Percentiles rank a stretch among this genome's conserved stretches.
Evolutionary conservation across 1,140 invertebrate species (phyloP).

Genomic region (Drosophila kurseongensis): DNA sequence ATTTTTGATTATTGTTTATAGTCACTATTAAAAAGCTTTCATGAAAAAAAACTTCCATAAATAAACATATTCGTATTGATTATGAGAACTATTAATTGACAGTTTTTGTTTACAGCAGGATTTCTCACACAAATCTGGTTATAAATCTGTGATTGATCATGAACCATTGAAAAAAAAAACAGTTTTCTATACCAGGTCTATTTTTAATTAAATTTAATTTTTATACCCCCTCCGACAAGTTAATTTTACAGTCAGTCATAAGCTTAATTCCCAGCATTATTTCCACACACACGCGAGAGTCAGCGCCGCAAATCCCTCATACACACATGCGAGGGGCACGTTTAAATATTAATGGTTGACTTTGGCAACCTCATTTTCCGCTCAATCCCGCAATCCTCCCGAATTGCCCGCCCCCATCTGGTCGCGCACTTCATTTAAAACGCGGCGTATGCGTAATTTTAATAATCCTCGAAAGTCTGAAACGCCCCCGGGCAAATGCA

Average conservation of each 20-base stretch:
- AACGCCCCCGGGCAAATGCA: conserved; percentile 64
- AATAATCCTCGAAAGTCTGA: conserved; percentile 73
- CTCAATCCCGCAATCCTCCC: not conserved
- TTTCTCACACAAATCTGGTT: too few species aligned
- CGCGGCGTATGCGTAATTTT: conserved; percentile 82
- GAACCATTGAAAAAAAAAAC: not conserved
- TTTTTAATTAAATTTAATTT: conserved; percentile 30
- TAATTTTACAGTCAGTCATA: conserved; percentile 38
- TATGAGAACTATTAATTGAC: too few species aligned
- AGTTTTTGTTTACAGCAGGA: too few species aligned
- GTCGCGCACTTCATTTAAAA: conserved; percentile 69
- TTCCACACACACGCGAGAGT: not conserved
- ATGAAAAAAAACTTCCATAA: too few species aligned
- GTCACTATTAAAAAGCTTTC: too few species aligned
- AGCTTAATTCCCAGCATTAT: conserved; percentile 22
- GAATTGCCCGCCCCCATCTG: not conserved
- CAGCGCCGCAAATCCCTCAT: conserved; percentile 18
- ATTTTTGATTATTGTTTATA: too few species aligned
- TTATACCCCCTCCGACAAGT: conserved; percentile 18
- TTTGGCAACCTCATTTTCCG: conserved; percentile 30
- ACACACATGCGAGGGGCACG: conserved; percentile 26
- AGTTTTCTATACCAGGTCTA: not conserved
- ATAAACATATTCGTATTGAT: too few species aligned
- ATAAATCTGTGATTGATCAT: not conserved
- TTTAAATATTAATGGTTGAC: conserved; percentile 72